Conservation (phyloP, 2,113 vertebrate genomes). For the Thomomys bottae region DNA sequence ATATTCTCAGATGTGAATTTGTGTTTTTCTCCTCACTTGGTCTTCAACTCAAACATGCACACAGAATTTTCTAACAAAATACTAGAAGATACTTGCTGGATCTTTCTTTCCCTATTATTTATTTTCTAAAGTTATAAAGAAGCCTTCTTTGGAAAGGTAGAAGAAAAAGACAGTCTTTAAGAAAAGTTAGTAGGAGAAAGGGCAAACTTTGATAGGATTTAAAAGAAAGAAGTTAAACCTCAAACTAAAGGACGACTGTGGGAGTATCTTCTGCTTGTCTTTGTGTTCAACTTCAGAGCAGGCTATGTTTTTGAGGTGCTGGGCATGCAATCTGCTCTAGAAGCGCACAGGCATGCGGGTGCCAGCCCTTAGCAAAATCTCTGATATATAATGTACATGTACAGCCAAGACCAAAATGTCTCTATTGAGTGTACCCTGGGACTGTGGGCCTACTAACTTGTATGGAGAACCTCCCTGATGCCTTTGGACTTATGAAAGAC, state of each 20-base stretch:
- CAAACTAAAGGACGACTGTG: not conserved
- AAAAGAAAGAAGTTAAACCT: not conserved
- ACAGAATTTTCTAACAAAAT: not conserved
- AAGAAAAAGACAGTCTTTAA: slow-evolving; percentile 12
- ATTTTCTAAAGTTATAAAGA: slow-evolving; percentile 34
- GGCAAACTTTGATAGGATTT: not conserved
- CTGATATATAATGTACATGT: not conserved
- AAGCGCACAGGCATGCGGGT: not conserved
- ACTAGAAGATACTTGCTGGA: not conserved
- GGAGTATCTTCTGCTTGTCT: not conserved
- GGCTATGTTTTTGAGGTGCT: not conserved
- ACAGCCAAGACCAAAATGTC: not conserved
- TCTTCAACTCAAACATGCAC: not conserved
- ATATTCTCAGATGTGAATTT: slow-evolving; percentile 3
- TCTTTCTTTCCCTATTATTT: slow-evolving; percentile 8
- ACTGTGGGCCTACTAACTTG: too few species aligned
- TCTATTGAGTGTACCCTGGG: not conserved
- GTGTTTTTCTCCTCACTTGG: not conserved
- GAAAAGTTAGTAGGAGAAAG: not conserved
- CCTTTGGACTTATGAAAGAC: not conserved
- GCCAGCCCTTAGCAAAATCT: not conserved
- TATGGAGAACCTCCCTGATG: not conserved
- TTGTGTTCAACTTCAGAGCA: not conserved
- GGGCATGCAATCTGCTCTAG: not conserved
- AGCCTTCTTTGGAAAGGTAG: not conserved